Evolutionary conservation across 2,888 invertebrate species (phyloP).

Genomic region (Dichetophora obliterata): DNA sequence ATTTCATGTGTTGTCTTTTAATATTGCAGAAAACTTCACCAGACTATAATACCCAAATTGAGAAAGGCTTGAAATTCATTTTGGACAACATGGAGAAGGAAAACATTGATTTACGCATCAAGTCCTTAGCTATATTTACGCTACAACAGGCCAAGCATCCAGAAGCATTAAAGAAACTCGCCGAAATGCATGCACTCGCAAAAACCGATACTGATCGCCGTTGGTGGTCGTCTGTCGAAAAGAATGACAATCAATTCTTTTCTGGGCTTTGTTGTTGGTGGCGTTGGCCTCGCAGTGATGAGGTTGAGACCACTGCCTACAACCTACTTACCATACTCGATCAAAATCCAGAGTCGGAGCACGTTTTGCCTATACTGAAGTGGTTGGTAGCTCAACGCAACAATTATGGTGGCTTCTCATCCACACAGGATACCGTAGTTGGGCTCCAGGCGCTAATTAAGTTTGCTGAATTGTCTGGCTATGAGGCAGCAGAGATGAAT

Average conservation of each 20-base stretch:
- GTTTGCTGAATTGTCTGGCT: conserved; percentile 70
- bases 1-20: conserved; percentile 31
- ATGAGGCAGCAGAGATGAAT: conserved; percentile 71
- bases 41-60: conserved; percentile 73
- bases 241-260: conserved; percentile 59
- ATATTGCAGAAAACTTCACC: conserved; percentile 4
- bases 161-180: conserved; percentile 71
- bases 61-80: conserved; percentile 83
- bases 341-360: conserved; percentile 55
- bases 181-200: conserved; percentile 72
- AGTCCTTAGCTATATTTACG: conserved; percentile 83
- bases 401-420: conserved; percentile 79
- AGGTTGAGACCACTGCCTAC: conserved; percentile 63
- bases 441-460: conserved; percentile 78
- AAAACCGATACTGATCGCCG: conserved; percentile 75
- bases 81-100: conserved; percentile 76
- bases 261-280: conserved; percentile 57
- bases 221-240: conserved; percentile 82
- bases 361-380: conserved; percentile 72
- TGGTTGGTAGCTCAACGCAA: conserved; percentile 83
- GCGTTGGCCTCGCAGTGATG: conserved; percentile 68
- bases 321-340: conserved; percentile 61
- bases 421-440: conserved; percentile 84
- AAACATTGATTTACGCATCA: conserved; percentile 76
- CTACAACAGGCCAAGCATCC: conserved; percentile 82